phyloP scores from a whole-genome alignment of 2,113 vertebrate species.

The Gymnobelideus leadbeateri region DNA sequence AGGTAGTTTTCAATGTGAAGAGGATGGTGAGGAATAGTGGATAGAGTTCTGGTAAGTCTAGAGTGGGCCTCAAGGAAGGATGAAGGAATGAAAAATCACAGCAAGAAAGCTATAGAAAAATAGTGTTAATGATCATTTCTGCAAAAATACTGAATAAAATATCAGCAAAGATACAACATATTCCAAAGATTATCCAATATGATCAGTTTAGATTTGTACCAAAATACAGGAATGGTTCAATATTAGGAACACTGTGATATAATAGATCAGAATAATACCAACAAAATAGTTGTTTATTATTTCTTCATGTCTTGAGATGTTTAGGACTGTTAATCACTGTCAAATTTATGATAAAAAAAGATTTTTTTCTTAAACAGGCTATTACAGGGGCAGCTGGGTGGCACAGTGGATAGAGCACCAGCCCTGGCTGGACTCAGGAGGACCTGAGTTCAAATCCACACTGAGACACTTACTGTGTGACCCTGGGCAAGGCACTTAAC shows the following conservation, averaged over 20 bases:
- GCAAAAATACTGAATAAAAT: background rate
- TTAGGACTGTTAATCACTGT: background rate
- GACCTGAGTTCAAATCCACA: no score
- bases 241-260: background rate
- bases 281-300: background rate
- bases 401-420: no score
- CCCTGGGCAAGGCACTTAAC: no score
- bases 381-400: no score
- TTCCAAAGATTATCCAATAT: background rate
- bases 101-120: background rate
- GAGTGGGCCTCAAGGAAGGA: background rate
- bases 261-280: background rate
- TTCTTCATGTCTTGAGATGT: background rate
- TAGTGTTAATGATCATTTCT: background rate
- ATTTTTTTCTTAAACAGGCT: background rate
- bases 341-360: background rate
- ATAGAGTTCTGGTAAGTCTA: background rate
- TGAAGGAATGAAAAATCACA: background rate
- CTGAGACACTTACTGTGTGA: no score
- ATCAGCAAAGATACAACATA: background rate
- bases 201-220: background rate
- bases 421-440: no score
- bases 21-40: background rate
- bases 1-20: background rate
- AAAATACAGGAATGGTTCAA: background rate